Conservation (phyloP, 2,888 invertebrate genomes). For the Pseudeuparius sepicola region DNA sequence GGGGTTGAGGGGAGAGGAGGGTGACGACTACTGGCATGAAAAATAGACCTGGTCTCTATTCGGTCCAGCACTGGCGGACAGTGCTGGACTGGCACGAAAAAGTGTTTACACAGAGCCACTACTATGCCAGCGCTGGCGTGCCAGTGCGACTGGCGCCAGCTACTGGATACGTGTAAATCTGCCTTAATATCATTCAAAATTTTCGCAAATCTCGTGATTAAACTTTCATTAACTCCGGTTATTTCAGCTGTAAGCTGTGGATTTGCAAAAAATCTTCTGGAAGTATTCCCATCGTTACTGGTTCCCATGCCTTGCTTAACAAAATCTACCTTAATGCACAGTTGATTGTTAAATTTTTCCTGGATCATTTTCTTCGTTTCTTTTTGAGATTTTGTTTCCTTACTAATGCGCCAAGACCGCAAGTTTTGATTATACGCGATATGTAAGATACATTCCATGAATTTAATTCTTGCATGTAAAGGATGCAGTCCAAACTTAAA, state of each 20-base stretch:
- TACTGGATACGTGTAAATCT: no score
- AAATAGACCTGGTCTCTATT: no score
- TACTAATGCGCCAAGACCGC: no score
- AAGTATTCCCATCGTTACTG: conserved; percentile 6
- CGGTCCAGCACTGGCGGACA: no score
- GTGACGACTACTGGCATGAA: no score
- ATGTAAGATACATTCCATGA: conserved; percentile 1
- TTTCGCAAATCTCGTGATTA: neutral
- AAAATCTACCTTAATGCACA: neutral
- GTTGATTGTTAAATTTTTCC: neutral
- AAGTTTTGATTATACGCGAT: conserved; percentile 3
- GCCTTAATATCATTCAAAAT: neutral
- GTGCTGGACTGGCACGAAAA: no score
- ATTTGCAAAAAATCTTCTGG: conserved; percentile 6
- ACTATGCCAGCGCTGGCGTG: no score
- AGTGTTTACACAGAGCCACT: no score
- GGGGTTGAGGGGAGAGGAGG: no score
- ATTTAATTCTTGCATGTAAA: conserved; percentile 1
- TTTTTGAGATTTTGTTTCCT: neutral
- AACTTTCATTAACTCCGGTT: conserved; percentile 2
- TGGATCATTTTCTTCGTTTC: conserved; percentile 1
- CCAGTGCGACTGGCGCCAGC: no score
- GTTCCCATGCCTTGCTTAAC: neutral
- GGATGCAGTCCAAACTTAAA: neutral
- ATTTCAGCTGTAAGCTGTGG: conserved; percentile 1